phyloP scores from a whole-genome alignment of 2,113 vertebrate genomes.

The Cyprinus carpio region DNA sequence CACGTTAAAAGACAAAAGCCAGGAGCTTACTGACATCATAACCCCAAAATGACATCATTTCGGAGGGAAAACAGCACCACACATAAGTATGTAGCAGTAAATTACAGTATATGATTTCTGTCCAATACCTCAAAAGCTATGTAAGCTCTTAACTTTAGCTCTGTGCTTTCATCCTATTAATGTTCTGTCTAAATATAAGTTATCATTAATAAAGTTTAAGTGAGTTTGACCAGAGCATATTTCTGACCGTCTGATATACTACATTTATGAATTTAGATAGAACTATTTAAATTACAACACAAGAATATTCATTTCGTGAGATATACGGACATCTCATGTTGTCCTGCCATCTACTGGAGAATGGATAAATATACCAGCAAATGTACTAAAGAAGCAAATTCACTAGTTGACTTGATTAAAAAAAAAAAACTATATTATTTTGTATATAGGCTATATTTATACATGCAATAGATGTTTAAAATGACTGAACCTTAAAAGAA shows the following conservation, averaged over 20 bases:
- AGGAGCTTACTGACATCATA: background rate
- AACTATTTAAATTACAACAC: background rate
- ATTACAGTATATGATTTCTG: background rate
- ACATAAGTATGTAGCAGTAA: background rate
- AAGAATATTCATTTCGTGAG: background rate
- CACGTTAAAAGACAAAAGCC: background rate
- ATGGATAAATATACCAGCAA: background rate
- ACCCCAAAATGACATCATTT: background rate
- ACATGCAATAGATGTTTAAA: background rate
- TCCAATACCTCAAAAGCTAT: background rate
- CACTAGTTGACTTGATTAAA: background rate
- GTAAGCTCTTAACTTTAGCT: background rate
- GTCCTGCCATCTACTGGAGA: constrained; percentile 52
- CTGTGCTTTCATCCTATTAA: background rate
- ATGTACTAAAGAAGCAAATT: background rate
- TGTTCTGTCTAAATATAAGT: background rate
- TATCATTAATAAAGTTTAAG: background rate
- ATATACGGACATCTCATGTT: constrained; percentile 3
- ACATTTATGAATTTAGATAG: background rate
- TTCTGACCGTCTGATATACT: background rate
- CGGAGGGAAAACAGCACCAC: background rate
- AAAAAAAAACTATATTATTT: background rate
- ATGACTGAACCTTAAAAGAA: background rate
- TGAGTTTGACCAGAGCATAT: background rate
- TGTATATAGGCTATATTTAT: too few species aligned